phyloP scores from a whole-genome alignment of 2,797 vertebrate species.

The Margarornis squamiger region DNA sequence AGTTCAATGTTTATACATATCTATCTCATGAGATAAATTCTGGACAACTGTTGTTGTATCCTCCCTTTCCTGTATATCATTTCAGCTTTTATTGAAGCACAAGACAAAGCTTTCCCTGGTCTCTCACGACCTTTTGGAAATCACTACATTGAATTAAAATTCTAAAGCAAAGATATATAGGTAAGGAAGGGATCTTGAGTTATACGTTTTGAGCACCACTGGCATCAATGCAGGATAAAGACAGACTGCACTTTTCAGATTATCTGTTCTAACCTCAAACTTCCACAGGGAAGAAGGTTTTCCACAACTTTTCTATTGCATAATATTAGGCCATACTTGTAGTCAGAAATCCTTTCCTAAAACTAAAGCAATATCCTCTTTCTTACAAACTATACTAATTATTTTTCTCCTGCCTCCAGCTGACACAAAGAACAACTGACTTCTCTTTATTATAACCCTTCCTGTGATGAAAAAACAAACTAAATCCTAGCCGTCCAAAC shows the following conservation, averaged over 20 bases:
- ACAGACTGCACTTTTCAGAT: neutral
- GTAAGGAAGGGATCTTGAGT: neutral
- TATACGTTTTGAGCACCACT: neutral
- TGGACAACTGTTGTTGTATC: constrained; percentile 25
- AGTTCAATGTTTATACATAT: constrained; percentile 48
- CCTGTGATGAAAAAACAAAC: neutral
- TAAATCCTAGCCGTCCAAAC: neutral
- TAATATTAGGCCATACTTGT: neutral
- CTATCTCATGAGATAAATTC: constrained; percentile 55
- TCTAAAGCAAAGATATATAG: neutral
- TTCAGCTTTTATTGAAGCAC: constrained; percentile 24
- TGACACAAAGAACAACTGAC: neutral
- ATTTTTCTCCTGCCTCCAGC: neutral
- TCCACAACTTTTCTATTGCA: neutral
- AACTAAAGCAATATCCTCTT: neutral
- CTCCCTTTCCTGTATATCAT: constrained; percentile 55
- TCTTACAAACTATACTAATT: neutral
- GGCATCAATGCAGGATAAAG: neutral
- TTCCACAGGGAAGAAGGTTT: neutral
- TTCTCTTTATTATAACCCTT: neutral
- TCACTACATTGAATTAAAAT: neutral
- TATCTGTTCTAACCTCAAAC: neutral
- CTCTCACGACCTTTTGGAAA: neutral
- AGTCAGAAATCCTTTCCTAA: neutral
- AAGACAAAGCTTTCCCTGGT: neutral